Base-by-base conservation (phyloP, 1,140 invertebrate genomes). In the Lanistes nyassanus region DNA sequence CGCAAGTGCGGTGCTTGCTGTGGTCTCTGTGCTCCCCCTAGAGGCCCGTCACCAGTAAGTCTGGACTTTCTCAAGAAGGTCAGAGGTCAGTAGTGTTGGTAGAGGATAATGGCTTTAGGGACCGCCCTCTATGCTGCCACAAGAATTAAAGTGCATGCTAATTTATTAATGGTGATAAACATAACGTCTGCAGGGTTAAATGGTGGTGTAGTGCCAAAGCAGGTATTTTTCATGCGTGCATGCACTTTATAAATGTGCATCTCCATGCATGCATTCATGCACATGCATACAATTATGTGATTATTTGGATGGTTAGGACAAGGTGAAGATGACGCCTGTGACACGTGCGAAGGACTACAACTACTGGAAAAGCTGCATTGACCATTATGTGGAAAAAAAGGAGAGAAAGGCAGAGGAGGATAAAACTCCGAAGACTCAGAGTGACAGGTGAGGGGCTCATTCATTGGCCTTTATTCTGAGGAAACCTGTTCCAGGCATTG, bases 351-450 rank as follows among this genome's bases (percentile, higher is more conserved):
- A 81, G 75, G 79, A 85, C 64, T 84, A 79, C 60, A 80, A 82
- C 67, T 84, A 83, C 74, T 86, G 84, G 84, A 86, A 88, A 72
- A 81, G 80, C 60, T 82, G 81, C 37, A 77, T 82, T 1, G 77
- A 80, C 37, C 79, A 81, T 16, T 85, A 82, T 73, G 76, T 76
- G 0, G 74, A 70, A 0, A 73, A 53, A 21, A 76, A 82, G 39
- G 72, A 65, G 0, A 71, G 26, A n/a, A 72, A 81, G 34, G 79
- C 83, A 39, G 64, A 80, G 78, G 66, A 82, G 78, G 36, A 77
- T 75, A 3, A 76, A 70, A 39, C 80, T 82, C 26, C 80, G 79
- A 58, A 77, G 70, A 1, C 68, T 64, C 16, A 75, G 19, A 47
- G 74, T 80, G 53, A 81, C 80, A 64, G 65, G 64, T 39, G 66